Percentiles rank a stretch among this genome's conserved stretches.
Evolutionary conservation across 2,113 vertebrate species (phyloP).

Genomic region (Todiramphus saurophagus): DNA sequence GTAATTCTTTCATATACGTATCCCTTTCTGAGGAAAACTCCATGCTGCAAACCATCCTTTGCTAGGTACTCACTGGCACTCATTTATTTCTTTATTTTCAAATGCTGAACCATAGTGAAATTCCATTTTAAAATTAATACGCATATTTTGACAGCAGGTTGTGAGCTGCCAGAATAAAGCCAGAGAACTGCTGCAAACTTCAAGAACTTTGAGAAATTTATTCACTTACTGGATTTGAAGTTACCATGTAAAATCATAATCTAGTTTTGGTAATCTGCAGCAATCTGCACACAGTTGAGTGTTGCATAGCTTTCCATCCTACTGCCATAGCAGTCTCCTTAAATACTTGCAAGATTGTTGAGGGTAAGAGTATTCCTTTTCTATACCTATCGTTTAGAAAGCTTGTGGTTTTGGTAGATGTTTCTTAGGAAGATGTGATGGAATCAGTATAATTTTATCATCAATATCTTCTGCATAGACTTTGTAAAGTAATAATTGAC

Average conservation of each 20-base stretch:
- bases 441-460: not conserved
- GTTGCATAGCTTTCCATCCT: not conserved
- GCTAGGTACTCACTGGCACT: not conserved
- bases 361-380: not conserved
- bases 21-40: not conserved
- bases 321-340: not conserved
- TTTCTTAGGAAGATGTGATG: not conserved
- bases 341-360: not conserved
- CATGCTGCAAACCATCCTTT: not conserved
- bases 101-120: not conserved
- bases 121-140: not conserved
- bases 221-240: not conserved
- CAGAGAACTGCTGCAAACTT: not conserved
- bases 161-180: not conserved
- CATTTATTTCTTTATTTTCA: not conserved
- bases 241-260: not conserved
- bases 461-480: not conserved
- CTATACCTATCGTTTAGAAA: not conserved
- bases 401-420: not conserved
- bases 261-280: not conserved
- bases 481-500: not conserved
- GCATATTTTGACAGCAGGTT: not conserved
- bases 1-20: not conserved
- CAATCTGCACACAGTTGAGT: not conserved
- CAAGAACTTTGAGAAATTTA: not conserved